These are phyloP conservation scores for Pantala flavescens DNA, from an alignment of 1,140 invertebrate species.

Conservation along the genomic window DNA sequence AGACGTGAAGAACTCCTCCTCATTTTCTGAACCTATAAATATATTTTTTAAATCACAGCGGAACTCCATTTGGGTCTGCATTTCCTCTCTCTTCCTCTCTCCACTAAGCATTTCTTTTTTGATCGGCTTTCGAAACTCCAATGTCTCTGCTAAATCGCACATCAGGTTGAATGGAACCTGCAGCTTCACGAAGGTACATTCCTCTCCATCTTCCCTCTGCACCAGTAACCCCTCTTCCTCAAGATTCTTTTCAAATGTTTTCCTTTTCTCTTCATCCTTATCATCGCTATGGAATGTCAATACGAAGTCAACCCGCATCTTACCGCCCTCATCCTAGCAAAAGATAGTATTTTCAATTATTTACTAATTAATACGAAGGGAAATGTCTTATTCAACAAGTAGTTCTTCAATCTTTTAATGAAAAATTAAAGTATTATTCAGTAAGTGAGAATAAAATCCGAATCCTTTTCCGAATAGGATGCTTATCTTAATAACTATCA, in stretches of 20 bases:
- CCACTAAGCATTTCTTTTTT: background rate
- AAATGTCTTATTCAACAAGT: no score
- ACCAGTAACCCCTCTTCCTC: background rate
- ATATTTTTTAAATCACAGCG: background rate
- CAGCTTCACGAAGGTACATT: background rate
- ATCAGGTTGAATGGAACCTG: background rate
- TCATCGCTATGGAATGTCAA: background rate
- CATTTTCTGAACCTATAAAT: constrained; percentile 37
- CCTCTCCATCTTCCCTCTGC: background rate
- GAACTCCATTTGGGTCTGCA: background rate
- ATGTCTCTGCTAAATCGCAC: background rate
- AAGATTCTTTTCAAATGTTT: background rate
- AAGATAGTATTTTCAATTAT: no score
- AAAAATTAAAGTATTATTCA: no score
- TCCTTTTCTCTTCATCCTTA: background rate
- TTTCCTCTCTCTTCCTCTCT: background rate
- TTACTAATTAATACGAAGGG: no score
- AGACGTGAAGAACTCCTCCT: constrained; percentile 72
- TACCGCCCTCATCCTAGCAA: background rate
- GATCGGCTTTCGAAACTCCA: background rate
- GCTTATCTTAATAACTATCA: no score
- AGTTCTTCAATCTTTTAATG: no score
- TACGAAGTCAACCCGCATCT: background rate
- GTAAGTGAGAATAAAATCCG: no score
- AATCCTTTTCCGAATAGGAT: no score